Percentiles rank a stretch among this genome's conserved stretches.
phyloP scores from a whole-genome alignment of 1,140 invertebrate genomes.

The Cotesia glomerata region DNA sequence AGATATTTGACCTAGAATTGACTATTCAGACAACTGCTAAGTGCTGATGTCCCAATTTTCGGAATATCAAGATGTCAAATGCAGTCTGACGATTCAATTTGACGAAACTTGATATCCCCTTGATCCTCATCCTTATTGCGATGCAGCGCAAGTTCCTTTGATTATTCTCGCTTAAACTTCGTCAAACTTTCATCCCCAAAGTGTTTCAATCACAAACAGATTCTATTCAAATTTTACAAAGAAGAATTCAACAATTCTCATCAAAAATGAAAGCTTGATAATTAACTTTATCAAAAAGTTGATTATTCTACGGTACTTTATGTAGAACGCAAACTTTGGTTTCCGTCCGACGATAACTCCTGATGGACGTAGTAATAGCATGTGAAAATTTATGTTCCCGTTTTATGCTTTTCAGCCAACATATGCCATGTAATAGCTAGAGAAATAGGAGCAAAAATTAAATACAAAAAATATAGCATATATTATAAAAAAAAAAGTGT shows the following conservation, averaged over 20 bases:
- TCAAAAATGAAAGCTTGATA: no score
- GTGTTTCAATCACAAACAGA: conserved; percentile 9
- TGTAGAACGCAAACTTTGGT: not conserved
- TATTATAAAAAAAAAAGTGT: no score
- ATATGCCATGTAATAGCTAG: not conserved
- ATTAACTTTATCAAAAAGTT: no score
- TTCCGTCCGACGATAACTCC: conserved; percentile 18
- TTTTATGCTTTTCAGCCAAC: not conserved
- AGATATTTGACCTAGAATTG: no score
- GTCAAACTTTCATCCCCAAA: not conserved
- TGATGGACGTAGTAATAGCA: conserved; percentile 16
- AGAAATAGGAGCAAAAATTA: conserved; percentile 8
- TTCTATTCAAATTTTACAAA: conserved; percentile 14
- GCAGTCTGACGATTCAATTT: conserved; percentile 26
- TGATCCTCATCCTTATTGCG: not conserved
- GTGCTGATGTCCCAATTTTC: no score
- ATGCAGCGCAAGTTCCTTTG: conserved; percentile 8
- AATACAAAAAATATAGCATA: not conserved
- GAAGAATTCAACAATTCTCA: no score
- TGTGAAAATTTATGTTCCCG: conserved; percentile 12
- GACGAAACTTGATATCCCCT: not conserved
- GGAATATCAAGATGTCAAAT: not conserved
- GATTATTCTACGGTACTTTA: not conserved
- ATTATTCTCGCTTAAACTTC: conserved; percentile 20
- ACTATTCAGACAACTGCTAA: no score